phyloP scores from a whole-genome alignment of 2,113 vertebrate genomes.

The Ailurus styani region DNA sequence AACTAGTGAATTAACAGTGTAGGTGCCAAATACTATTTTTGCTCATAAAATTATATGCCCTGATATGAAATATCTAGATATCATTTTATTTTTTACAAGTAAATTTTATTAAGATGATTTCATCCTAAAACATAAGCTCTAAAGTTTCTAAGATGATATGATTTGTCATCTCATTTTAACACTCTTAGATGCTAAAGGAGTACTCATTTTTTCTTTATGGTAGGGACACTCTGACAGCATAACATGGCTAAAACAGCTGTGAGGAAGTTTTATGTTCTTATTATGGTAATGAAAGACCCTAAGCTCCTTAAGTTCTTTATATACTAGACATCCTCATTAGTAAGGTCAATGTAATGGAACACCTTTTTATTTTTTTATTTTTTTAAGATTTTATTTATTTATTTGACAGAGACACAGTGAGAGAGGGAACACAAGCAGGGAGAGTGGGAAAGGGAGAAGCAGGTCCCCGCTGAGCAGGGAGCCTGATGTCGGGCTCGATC shows the following conservation, averaged over 20 bases:
- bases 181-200: neutral
- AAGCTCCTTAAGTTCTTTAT: neutral
- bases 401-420: too few relatives aligned
- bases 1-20: neutral
- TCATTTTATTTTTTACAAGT: neutral
- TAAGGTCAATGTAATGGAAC: neutral
- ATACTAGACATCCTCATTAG: neutral
- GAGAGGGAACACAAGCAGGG: too few relatives aligned
- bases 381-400: too few relatives aligned
- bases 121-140: neutral
- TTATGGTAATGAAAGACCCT: neutral
- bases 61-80: neutral
- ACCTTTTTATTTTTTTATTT: too few relatives aligned
- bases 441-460: too few relatives aligned
- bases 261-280: neutral
- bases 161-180: neutral
- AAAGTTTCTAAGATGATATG: neutral
- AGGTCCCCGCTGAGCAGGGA: too few relatives aligned
- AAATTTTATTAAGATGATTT: neutral
- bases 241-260: neutral
- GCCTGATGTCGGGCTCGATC: too few relatives aligned
- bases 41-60: neutral
- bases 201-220: neutral
- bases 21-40: neutral
- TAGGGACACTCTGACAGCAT: neutral